Evolutionary conservation across 2,888 invertebrate species (phyloP).

Genomic region (Zhengitettix transpicula): DNA sequence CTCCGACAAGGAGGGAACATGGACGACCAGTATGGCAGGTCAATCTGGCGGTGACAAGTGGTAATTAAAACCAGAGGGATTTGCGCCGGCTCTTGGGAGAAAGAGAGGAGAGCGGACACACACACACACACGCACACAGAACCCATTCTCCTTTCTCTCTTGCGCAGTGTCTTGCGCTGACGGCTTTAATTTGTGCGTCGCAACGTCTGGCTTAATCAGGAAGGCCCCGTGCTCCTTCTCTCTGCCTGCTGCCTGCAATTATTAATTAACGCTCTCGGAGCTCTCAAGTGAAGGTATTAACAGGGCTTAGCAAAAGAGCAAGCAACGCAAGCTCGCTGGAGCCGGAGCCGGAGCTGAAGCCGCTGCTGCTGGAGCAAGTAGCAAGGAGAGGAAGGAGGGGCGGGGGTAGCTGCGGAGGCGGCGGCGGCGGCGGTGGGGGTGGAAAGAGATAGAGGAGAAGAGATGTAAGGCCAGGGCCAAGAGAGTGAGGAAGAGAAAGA

Average conservation of each 20-base stretch:
- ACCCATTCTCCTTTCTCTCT: no score
- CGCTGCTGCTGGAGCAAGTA: not conserved
- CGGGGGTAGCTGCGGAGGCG: not conserved
- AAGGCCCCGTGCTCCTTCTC: constrained; percentile 1
- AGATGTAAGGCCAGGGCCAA: not conserved
- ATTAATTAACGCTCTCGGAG: constrained; percentile 11
- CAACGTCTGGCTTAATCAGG: not conserved
- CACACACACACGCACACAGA: no score
- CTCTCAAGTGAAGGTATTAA: constrained; percentile 12
- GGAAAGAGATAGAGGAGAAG: not conserved
- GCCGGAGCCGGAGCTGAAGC: not conserved
- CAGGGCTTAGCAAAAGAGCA: constrained; percentile 10
- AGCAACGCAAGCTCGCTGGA: constrained; percentile 1
- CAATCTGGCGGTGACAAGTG: not conserved
- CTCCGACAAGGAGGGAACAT: not conserved
- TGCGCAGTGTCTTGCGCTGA: not conserved
- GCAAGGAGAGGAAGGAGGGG: not conserved
- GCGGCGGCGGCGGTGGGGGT: not conserved
- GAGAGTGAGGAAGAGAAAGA: not conserved
- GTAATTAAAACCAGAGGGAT: not conserved
- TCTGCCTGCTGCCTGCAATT: constrained; percentile 8
- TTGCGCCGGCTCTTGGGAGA: no score
- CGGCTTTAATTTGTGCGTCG: not conserved
- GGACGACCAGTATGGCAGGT: not conserved
- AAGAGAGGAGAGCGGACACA: no score